A percentile compares a stretch with the other conserved stretches of the same genome.
Evolutionary conservation across 1,140 invertebrate genomes (phyloP).

Genomic region (Hycleus cichorii): DNA sequence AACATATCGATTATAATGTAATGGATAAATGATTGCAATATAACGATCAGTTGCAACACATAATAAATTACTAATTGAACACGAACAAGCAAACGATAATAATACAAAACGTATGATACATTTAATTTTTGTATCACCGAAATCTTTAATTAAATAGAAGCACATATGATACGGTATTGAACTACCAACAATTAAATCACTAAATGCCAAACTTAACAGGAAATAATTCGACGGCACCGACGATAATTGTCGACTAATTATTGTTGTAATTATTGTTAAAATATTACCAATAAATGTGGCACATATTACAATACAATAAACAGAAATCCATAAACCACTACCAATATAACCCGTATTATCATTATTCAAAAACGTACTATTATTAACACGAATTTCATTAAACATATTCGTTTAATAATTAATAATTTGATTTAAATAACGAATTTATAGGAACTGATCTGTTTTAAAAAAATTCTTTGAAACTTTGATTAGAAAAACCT

Average conservation of each 20-base stretch:
- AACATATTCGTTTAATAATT: too few relatives aligned
- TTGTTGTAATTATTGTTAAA: slow-evolving; percentile 60
- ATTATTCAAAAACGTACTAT: too few relatives aligned
- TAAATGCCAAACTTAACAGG: slow-evolving; percentile 64
- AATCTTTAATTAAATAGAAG: slow-evolving; percentile 50
- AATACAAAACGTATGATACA: slow-evolving; percentile 62
- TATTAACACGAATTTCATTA: too few relatives aligned
- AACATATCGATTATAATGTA: slow-evolving; percentile 62
- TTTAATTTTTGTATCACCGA: slow-evolving; percentile 47
- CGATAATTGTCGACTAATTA: slow-evolving; percentile 53
- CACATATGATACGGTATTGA: slow-evolving; percentile 62
- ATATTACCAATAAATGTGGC: slow-evolving; percentile 60
- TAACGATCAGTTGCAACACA: slow-evolving; percentile 75
- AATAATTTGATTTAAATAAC: too few relatives aligned
- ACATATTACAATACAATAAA: slow-evolving; percentile 43
- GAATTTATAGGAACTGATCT: too few relatives aligned
- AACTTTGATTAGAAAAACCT: too few relatives aligned
- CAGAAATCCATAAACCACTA: background rate
- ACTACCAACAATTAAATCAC: slow-evolving; percentile 62
- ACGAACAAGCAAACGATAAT: slow-evolving; percentile 59
- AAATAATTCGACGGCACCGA: slow-evolving; percentile 60
- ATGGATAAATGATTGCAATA: slow-evolving; percentile 69
- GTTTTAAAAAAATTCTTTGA: too few relatives aligned
- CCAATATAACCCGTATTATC: background rate
- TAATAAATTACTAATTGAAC: slow-evolving; percentile 71